Percentiles rank a stretch among this genome's conserved stretches.
Evolutionary conservation across 2,888 invertebrate species (phyloP).

Genomic region (Lydus trimaculatus): DNA sequence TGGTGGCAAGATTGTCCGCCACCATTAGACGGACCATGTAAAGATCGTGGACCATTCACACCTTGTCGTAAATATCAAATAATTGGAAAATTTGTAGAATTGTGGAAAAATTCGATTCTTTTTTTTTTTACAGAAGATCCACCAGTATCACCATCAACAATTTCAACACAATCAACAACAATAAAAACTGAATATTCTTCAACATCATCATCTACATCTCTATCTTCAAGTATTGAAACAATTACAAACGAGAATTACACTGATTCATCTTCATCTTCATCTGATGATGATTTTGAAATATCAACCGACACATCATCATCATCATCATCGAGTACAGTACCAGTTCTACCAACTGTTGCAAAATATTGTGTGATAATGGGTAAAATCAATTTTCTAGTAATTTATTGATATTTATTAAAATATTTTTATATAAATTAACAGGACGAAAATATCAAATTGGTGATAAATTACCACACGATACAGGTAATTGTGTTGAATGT

Average conservation of each 20-base stretch:
- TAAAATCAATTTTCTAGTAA: conserved; percentile 33
- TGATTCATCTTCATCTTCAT: conserved; percentile 28
- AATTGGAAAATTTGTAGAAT: no score
- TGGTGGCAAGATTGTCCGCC: conserved; percentile 72
- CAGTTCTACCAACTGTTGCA: conserved; percentile 21
- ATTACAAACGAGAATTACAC: conserved; percentile 36
- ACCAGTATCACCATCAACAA: conserved; percentile 8
- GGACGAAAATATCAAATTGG: conserved; percentile 71
- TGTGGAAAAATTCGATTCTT: no score
- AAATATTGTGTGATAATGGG: conserved; percentile 62
- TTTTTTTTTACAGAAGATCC: conserved; percentile 15
- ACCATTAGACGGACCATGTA: conserved; percentile 58
- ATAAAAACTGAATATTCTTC: not conserved
- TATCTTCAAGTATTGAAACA: conserved; percentile 10
- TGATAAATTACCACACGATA: conserved; percentile 71
- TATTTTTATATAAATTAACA: conserved; percentile 45
- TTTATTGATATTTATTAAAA: not conserved
- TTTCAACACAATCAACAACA: not conserved
- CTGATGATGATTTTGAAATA: conserved; percentile 25
- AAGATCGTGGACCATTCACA: conserved; percentile 58
- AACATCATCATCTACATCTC: conserved; percentile 12
- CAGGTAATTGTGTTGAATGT: conserved; percentile 76
- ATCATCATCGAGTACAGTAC: conserved; percentile 38
- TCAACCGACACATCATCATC: conserved; percentile 36
- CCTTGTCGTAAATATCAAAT: conserved; percentile 57